phyloP scores from a whole-genome alignment of 2,113 vertebrate species.

The Pterocles burchelli region DNA sequence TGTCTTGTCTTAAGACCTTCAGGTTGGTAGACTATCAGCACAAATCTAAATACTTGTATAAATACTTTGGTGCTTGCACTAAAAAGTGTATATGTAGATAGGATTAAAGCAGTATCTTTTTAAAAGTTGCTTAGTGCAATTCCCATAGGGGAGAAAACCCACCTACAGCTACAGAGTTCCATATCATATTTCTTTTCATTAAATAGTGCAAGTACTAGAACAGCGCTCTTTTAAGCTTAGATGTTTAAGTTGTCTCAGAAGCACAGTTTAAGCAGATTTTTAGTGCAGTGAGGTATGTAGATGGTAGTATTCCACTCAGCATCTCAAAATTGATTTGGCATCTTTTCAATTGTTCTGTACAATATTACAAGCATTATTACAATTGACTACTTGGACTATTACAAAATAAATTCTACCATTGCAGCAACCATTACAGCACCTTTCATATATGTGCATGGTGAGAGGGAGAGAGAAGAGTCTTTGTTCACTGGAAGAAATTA shows the following conservation, averaged over 20 bases:
- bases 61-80: not conserved
- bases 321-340: not conserved
- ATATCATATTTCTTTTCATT: not conserved
- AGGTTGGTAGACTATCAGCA: not conserved
- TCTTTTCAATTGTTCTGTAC: not conserved
- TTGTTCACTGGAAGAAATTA: not conserved
- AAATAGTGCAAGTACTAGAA: not conserved
- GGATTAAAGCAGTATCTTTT: not conserved
- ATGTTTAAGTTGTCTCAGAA: not conserved
- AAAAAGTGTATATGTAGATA: not conserved
- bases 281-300: not conserved
- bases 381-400: not conserved
- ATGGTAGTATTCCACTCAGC: not conserved
- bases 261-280: not conserved
- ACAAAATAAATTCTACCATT: not conserved
- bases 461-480: not conserved
- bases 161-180: not conserved
- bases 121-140: not conserved
- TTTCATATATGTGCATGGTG: not conserved
- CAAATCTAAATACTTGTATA: not conserved
- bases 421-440: not conserved
- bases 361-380: not conserved
- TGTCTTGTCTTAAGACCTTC: not conserved
- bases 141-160: not conserved
- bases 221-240: not conserved